Evolutionary conservation across 2,888 invertebrate species (phyloP).

Genomic region (Heliconius sara): DNA sequence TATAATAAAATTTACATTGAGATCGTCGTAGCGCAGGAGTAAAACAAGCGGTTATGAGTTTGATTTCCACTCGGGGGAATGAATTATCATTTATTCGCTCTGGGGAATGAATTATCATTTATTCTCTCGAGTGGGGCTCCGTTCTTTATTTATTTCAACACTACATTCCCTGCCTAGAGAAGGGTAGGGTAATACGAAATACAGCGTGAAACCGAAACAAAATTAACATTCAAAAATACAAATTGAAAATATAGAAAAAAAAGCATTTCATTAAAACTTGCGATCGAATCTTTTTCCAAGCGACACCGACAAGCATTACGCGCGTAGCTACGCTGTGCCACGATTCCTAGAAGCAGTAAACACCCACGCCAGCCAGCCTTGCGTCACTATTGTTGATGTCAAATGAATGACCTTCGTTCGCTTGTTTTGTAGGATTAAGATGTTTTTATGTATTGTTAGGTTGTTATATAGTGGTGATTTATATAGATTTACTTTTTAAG

Average conservation of each 20-base stretch:
- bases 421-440: constrained; percentile 25
- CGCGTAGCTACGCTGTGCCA: constrained; percentile 27
- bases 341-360: constrained; percentile 36
- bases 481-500: neutral
- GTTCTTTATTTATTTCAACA: no score
- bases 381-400: constrained; percentile 40
- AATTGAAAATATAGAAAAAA: neutral
- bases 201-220: no score
- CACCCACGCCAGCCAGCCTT: constrained; percentile 35
- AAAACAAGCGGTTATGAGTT: no score
- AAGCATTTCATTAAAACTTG: neutral
- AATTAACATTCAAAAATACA: neutral
- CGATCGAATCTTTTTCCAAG: constrained; percentile 30
- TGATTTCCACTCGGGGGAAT: no score
- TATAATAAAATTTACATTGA: no score
- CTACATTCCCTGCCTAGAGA: no score
- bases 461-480: neutral
- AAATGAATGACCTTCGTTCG: constrained; percentile 35
- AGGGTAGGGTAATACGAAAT: no score
- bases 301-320: constrained; percentile 26
- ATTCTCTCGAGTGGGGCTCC: no score
- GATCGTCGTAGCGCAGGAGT: no score
- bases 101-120: no score
- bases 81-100: no score
- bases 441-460: neutral